A percentile compares a stretch with the other conserved stretches of the same genome.
Conservation (phyloP, 2,113 vertebrate species). For the Campylomormyrus numenius region DNA sequence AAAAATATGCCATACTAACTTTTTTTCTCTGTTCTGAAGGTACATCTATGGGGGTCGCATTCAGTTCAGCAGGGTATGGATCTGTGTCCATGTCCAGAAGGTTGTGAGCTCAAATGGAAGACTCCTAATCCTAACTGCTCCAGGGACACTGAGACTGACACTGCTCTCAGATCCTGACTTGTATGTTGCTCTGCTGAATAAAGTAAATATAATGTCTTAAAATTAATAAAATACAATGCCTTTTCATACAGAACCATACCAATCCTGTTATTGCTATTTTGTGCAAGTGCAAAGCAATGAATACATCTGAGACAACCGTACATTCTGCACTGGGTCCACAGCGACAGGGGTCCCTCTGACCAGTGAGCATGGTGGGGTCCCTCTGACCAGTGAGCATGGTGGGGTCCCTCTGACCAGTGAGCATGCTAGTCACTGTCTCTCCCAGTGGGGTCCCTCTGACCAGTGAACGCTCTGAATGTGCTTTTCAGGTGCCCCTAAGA, state of each 20-base stretch:
- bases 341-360: not conserved
- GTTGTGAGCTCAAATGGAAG: not conserved
- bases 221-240: not conserved
- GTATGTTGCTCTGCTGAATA: not conserved
- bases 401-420: no score
- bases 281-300: not conserved
- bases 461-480: not conserved
- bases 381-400: no score
- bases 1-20: not conserved
- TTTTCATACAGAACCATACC: not conserved
- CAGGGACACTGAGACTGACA: not conserved
- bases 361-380: no score
- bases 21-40: not conserved
- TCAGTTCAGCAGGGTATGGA: not conserved
- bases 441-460: no score
- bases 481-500: not conserved
- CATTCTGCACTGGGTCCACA: not conserved
- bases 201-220: not conserved
- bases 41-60: not conserved
- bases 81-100: not conserved
- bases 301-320: not conserved
- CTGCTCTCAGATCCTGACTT: not conserved
- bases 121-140: not conserved
- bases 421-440: no score
- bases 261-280: not conserved